These are phyloP conservation scores for Nestor notabilis DNA, from an alignment of 2,113 vertebrate genomes.

Conservation along the genomic window DNA sequence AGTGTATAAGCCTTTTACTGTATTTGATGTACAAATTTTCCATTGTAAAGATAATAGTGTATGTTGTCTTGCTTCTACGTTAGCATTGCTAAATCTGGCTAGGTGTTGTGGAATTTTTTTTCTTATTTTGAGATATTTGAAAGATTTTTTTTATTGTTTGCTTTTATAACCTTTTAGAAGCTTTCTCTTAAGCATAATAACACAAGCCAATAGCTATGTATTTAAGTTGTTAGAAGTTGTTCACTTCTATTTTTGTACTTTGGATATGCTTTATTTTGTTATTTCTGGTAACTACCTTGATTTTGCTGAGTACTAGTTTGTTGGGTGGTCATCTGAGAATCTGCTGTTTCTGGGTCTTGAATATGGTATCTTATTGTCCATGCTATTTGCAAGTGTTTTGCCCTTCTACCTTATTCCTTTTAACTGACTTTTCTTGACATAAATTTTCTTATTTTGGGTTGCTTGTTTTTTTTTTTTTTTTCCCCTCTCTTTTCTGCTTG, in stretches of 20 bases:
- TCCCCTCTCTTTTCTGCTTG: background rate
- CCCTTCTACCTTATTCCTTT: background rate
- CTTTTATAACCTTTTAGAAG: background rate
- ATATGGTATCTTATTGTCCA: background rate
- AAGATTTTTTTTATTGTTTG: background rate
- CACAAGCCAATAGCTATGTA: background rate
- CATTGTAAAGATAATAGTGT: background rate
- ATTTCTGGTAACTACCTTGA: background rate
- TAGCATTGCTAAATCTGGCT: background rate
- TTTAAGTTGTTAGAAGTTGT: background rate
- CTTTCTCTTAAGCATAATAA: background rate
- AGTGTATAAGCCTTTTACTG: background rate
- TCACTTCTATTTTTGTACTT: background rate
- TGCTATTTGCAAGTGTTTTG: background rate
- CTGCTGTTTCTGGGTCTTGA: background rate
- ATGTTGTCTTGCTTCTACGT: background rate
- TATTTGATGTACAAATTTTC: background rate
- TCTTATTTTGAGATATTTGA: background rate
- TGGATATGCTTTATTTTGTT: background rate
- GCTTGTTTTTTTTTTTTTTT: background rate
- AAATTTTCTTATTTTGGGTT: background rate
- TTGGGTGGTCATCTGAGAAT: background rate
- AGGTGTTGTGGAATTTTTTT: background rate
- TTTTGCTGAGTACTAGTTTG: background rate
- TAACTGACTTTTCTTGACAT: background rate